Evolutionary conservation across 2,888 invertebrate species (phyloP).

Genomic region (Tachystola acroxantha): DNA sequence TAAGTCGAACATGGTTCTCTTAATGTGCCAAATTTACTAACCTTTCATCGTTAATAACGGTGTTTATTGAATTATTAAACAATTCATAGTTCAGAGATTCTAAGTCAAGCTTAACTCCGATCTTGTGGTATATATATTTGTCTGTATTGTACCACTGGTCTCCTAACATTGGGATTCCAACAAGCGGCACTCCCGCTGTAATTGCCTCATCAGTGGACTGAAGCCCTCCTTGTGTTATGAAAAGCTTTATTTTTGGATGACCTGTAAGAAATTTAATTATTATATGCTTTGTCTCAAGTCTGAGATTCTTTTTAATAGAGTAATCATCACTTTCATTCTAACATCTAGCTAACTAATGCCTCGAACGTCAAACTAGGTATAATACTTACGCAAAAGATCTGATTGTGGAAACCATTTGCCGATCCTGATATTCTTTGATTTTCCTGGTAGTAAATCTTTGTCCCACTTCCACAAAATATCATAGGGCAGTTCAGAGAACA

Average conservation of each 20-base stretch:
- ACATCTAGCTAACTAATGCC: too few species aligned
- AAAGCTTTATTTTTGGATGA: slow-evolving; percentile 67
- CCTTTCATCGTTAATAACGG: slow-evolving; percentile 35
- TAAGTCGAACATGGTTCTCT: too few species aligned
- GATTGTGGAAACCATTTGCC: slow-evolving; percentile 49
- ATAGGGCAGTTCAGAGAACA: slow-evolving; percentile 54
- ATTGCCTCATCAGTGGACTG: slow-evolving; percentile 69
- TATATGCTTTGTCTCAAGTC: too few species aligned
- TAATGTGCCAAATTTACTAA: too few species aligned
- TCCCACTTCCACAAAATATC: slow-evolving; percentile 67
- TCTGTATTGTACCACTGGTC: slow-evolving; percentile 62
- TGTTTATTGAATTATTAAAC: slow-evolving; percentile 30
- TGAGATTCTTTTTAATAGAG: not conserved
- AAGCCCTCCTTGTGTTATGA: slow-evolving; percentile 68
- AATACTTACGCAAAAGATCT: slow-evolving; percentile 15
- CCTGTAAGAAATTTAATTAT: slow-evolving; percentile 29
- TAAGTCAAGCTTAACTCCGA: slow-evolving; percentile 37
- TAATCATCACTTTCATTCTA: not conserved
- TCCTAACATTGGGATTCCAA: slow-evolving; percentile 55
- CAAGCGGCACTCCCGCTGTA: slow-evolving; percentile 50
- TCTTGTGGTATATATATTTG: slow-evolving; percentile 33
- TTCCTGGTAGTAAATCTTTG: slow-evolving; percentile 39
- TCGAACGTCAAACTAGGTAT: too few species aligned
- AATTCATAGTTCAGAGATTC: slow-evolving; percentile 29
- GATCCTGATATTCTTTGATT: slow-evolving; percentile 49